These are phyloP conservation scores for Chrysocyon brachyurus DNA, from an alignment of 2,797 vertebrate genomes.

Conservation along the genomic window DNA sequence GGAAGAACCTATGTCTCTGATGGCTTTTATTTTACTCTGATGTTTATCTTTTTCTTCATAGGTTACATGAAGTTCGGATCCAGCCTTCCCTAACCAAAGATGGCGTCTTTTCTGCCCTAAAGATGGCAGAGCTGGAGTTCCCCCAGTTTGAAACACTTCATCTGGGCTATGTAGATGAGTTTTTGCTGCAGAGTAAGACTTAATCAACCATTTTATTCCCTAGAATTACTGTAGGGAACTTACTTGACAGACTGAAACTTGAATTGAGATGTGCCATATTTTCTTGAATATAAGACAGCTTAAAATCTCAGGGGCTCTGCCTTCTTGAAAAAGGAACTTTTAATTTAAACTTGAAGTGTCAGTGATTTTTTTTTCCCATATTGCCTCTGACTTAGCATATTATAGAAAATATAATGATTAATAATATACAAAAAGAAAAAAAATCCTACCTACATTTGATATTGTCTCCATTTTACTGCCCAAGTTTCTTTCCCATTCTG, in stretches of 20 bases:
- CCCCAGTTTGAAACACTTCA: slow-evolving; percentile 99
- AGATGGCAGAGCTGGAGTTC: slow-evolving; percentile 99
- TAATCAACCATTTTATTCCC: slow-evolving; percentile 50
- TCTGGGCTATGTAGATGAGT: slow-evolving; percentile 98
- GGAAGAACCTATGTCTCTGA: slow-evolving; percentile 26
- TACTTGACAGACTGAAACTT: slow-evolving; percentile 19
- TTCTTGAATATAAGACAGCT: slow-evolving; percentile 8
- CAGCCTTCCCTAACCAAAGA: slow-evolving; percentile 99
- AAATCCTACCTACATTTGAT: slow-evolving; percentile 52
- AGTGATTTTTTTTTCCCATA: not conserved
- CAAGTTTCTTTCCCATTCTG: slow-evolving; percentile 68
- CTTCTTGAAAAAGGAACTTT: slow-evolving; percentile 51
- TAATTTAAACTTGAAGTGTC: slow-evolving; percentile 19
- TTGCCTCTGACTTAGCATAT: slow-evolving; percentile 23
- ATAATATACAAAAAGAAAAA: not conserved
- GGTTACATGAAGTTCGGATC: slow-evolving; percentile 98
- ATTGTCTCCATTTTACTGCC: slow-evolving; percentile 52
- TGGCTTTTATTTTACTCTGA: slow-evolving; percentile 58
- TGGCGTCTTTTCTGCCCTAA: slow-evolving; percentile 98
- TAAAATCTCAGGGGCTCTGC: slow-evolving; percentile 20
- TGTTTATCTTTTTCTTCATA: slow-evolving; percentile 81
- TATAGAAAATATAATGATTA: slow-evolving; percentile 43
- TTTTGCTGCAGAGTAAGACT: slow-evolving; percentile 96
- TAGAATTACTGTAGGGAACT: slow-evolving; percentile 43
- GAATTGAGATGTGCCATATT: slow-evolving; percentile 9